Evolutionary conservation across 2,888 invertebrate genomes (phyloP).

Genomic region (Leptogaster cylindrica): DNA sequence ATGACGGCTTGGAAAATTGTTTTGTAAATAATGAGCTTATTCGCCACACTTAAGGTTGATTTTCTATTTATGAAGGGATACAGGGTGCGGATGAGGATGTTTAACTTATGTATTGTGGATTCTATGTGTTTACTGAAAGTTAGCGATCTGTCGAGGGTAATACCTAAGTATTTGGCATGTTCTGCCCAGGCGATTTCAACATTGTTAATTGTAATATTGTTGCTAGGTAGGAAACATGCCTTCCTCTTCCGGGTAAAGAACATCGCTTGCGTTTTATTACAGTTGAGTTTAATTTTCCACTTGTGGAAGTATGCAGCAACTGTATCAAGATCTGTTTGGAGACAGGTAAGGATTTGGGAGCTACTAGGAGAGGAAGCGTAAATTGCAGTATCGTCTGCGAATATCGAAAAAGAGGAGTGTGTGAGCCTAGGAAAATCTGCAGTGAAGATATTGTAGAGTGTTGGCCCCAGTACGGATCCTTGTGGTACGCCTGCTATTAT

Average conservation of each 20-base stretch:
- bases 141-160: background rate
- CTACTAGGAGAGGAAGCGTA: background rate
- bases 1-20: slow-evolving; percentile 7
- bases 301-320: background rate
- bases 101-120: background rate
- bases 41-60: background rate
- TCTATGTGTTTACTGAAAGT: background rate
- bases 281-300: background rate
- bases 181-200: background rate
- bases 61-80: background rate
- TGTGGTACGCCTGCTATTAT: background rate
- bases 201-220: background rate
- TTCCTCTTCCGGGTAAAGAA: background rate
- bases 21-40: slow-evolving; percentile 17
- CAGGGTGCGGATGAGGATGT: background rate
- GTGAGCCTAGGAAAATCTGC: background rate
- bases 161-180: background rate
- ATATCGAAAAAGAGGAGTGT: background rate
- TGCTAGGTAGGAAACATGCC: background rate
- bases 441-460: background rate
- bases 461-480: background rate
- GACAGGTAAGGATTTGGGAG: background rate
- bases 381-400: background rate
- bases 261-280: background rate
- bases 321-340: background rate